Percentiles rank a stretch among this genome's conserved stretches.
phyloP scores from a whole-genome alignment of 2,888 invertebrate species.

The Notodonta ziczac region DNA sequence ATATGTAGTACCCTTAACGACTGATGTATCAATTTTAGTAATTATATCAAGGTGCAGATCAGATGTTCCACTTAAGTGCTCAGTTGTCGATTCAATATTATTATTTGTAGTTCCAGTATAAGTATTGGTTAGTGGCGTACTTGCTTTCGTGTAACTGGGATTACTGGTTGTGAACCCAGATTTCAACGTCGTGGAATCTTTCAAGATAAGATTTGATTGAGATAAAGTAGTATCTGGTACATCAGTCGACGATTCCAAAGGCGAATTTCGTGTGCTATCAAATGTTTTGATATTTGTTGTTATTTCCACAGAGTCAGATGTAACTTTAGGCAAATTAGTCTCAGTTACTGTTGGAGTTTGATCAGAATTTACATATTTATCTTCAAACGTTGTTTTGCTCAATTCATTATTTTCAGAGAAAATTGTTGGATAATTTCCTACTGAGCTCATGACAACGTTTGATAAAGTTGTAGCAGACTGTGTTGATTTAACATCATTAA shows the following conservation, averaged over 20 bases:
- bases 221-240: constrained; percentile 1
- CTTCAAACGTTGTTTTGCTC: not conserved
- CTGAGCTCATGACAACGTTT: not conserved
- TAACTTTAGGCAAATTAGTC: not conserved
- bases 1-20: not conserved
- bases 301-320: not conserved
- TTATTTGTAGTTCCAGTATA: not conserved
- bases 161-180: constrained; percentile 4
- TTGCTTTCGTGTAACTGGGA: constrained; percentile 3
- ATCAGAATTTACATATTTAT: not conserved
- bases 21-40: not conserved
- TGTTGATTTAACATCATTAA: constrained; percentile 1
- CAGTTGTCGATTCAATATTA: not conserved
- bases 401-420: not conserved
- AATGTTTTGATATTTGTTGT: not conserved
- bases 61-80: not conserved
- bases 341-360: not conserved
- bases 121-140: not conserved
- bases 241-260: not conserved
- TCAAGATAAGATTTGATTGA: not conserved
- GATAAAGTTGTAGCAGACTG: not conserved
- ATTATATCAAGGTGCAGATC: not conserved
- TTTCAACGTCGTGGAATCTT: constrained; percentile 6
- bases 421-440: not conserved
- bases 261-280: not conserved